Evolutionary conservation across 2,888 invertebrate species (phyloP), one percentile per base, ranked within the genome.

Genomic region (Margaritifera margaritifera): DNA sequence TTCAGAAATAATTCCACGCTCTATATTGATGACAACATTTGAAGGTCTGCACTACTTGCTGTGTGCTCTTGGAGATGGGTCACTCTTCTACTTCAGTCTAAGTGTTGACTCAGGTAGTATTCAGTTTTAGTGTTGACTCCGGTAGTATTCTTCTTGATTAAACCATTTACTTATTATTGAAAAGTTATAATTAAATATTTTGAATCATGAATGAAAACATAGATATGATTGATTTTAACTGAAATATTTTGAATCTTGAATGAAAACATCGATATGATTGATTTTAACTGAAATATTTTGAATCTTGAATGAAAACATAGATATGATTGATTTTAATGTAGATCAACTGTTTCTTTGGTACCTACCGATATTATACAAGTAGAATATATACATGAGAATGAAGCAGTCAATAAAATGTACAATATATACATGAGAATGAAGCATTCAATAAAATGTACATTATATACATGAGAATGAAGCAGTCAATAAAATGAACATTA

Each of bases 21-120:
- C 99, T 0, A 95, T 99, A 73, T 90, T 99, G 66, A 95, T 99
- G 93, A 95, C 97, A 62, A 95, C 94, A 64, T 95, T 99, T 90
- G 99, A 99, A 89, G 95, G 95, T 4, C 94, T 95, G 72, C 95
- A 86, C 54, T 91, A 91, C 77, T 73, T 92, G 56, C 81, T 92
- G 70, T 89, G 90, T 85, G 99, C 99, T 0, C 92, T 99, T 50
- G 99, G 99, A 8, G 99, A 99, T 90, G 99, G 99, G 0, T 96
- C 97, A 24, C 95, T 99, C 93, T 97, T 95, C 91, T 99, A 99
- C 91, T 99, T 98, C 90, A 94, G 93, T 0, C 91, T 99, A 71
- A 94, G 96, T 87, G 93, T 80, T 27, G 69, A 80, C 11, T 86
- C 87, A 74, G 89, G 90, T 89, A 79, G 11, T 5, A 59, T 61